Percentiles rank a stretch among this genome's conserved stretches.
Evolutionary conservation across 1,140 invertebrate species (phyloP).

Genomic region (Pseudomyrmex cubaensis): DNA sequence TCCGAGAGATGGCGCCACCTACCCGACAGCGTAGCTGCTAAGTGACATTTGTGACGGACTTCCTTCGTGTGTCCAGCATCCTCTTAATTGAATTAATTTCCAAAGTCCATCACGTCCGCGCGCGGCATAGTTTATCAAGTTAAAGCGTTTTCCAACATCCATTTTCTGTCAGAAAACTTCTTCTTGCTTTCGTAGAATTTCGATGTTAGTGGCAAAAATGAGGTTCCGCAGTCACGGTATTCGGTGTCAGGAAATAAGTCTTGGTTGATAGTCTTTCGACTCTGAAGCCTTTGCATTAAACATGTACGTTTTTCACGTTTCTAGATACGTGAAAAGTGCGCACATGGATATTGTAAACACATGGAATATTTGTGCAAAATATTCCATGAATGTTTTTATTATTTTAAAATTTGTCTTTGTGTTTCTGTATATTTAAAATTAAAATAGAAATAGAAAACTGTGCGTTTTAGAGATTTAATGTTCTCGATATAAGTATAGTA

Average conservation of each 20-base stretch:
- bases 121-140: constrained; percentile 54
- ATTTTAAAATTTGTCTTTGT: too few species aligned
- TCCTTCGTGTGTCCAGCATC: too few species aligned
- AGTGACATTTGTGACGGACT: too few species aligned
- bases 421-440: too few species aligned
- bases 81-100: constrained; percentile 52
- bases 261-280: constrained; percentile 30
- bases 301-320: too few species aligned
- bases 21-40: too few species aligned
- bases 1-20: too few species aligned
- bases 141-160: constrained; percentile 58
- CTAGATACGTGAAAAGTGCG: background rate
- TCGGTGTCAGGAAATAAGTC: constrained; percentile 9
- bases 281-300: background rate
- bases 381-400: too few species aligned
- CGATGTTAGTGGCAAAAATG: constrained; percentile 53
- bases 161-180: constrained; percentile 54
- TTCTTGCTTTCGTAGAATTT: constrained; percentile 50
- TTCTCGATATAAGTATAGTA: too few species aligned
- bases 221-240: background rate
- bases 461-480: too few species aligned
- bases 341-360: too few species aligned
- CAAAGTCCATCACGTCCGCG: constrained; percentile 47
- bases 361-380: background rate
- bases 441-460: too few species aligned